Base-by-base conservation (phyloP, 2,113 vertebrate genomes). In the Spermophilus dauricus region DNA sequence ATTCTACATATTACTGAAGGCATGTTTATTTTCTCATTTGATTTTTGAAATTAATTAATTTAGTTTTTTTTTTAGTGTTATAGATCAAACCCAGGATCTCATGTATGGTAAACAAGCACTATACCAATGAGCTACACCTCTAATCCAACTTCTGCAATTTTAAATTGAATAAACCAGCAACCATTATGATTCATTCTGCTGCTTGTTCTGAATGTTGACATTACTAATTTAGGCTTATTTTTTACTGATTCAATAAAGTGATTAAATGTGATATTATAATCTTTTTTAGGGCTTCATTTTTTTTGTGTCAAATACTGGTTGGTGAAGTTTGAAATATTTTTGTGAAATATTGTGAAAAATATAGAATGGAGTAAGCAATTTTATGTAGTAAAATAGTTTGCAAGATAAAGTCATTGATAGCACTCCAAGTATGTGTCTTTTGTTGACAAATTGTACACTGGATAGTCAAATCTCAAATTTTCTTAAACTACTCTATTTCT, bases 361-460 rank as follows among this genome's bases (percentile, higher is more conserved):
- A 80, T 82, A 48, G 58, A 17, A 11, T 51, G 11, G 3, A 63
- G 45, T 82, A 72, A 48, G 22, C 6, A 70, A 85, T 76, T 86
- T 89, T 86, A 61, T 85, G 67, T 8, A 94, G 13, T 91, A 80
- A 86, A 42, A 67, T 84, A 82, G 82, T 89, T 89, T 82, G 17
- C 4, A 73, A 48, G 18, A 61, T 69, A 91, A 84, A 10, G 48
- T 51, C 20, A 81, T 69, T 80, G 65, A 24, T 51, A 85, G 13
- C 2, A 67, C 65, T 93, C 30, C 81, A 42, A 91, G 9, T 9
- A n/a, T 70, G 67, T 70, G 12, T 51, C 17, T 88, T 85, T 84
- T 80, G 13, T 65, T 95, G 58, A 80, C 28, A 28, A 78, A 48
- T 56, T 96, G 63, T 77, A 32, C 0, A 78, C 30, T 13, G 2